Conservation (phyloP, 2,113 vertebrate species). For the Silurus meridionalis region DNA sequence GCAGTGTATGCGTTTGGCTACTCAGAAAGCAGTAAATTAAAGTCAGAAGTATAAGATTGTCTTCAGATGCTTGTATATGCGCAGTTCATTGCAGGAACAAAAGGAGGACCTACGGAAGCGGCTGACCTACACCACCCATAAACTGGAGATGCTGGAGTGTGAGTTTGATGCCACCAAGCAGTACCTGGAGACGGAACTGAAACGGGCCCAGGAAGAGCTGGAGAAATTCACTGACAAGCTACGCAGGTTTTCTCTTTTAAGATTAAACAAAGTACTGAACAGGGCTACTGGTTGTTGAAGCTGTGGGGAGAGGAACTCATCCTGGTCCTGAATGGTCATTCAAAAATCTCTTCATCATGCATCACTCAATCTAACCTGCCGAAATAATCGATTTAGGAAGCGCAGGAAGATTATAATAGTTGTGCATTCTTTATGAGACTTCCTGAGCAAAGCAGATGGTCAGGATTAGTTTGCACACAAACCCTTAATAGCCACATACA, state of each 20-base stretch:
- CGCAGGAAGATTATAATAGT: neutral
- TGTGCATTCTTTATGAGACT: neutral
- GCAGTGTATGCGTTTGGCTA: neutral
- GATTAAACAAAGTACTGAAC: neutral
- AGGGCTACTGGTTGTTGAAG: neutral
- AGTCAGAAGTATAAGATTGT: neutral
- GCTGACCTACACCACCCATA: constrained; percentile 90
- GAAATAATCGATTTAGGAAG: neutral
- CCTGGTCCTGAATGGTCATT: neutral
- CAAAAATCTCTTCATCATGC: neutral
- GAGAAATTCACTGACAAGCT: constrained; percentile 96
- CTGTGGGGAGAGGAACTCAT: neutral
- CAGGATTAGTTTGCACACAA: neutral
- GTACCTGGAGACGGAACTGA: constrained; percentile 93
- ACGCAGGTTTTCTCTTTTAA: constrained; percentile 73
- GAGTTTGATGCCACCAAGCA: constrained; percentile 93
- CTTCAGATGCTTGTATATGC: neutral
- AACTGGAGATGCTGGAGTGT: constrained; percentile 90
- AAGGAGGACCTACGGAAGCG: constrained; percentile 95
- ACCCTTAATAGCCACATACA: neutral
- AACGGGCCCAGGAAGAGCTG: constrained; percentile 91
- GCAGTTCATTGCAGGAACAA: constrained; percentile 91
- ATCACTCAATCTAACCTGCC: neutral
- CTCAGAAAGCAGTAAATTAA: neutral
- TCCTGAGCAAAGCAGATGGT: neutral